A percentile compares a stretch with the other conserved stretches of the same genome.
phyloP scores from a whole-genome alignment of 2,113 vertebrate genomes.

The Anas platyrhynchos region DNA sequence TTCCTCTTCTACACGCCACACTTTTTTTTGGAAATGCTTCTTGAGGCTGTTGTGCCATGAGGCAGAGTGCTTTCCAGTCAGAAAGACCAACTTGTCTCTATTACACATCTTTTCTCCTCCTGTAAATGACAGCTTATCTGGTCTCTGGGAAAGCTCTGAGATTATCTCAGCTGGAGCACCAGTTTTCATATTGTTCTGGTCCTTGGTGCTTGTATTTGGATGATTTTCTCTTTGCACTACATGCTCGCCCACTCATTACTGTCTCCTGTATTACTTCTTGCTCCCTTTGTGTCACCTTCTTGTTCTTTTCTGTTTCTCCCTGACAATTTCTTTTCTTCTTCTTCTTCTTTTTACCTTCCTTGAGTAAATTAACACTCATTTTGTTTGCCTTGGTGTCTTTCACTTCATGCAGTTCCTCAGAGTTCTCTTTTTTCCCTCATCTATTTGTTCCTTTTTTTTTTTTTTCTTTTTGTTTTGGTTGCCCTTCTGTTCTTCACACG shows the following conservation, averaged over 20 bases:
- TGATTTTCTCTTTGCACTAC: not conserved
- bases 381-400: not conserved
- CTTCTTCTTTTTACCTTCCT: not conserved
- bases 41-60: not conserved
- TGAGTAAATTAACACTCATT: not conserved
- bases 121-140: not conserved
- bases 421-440: not conserved
- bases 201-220: not conserved
- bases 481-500: not conserved
- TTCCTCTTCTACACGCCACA: not conserved
- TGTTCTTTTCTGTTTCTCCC: not conserved
- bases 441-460: no score
- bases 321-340: not conserved
- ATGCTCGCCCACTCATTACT: not conserved
- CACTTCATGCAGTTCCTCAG: rapidly evolving
- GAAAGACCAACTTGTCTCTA: not conserved
- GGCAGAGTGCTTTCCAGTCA: not conserved
- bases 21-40: not conserved
- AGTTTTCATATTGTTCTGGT: not conserved
- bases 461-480: no score
- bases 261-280: not conserved
- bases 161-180: not conserved
- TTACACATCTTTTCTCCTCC: rapidly evolving
- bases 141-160: not conserved
- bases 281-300: not conserved